Evolutionary conservation across 2,888 invertebrate species (phyloP), one percentile per base, ranked within the genome.

Genomic region (Eristalinus aeneus): DNA sequence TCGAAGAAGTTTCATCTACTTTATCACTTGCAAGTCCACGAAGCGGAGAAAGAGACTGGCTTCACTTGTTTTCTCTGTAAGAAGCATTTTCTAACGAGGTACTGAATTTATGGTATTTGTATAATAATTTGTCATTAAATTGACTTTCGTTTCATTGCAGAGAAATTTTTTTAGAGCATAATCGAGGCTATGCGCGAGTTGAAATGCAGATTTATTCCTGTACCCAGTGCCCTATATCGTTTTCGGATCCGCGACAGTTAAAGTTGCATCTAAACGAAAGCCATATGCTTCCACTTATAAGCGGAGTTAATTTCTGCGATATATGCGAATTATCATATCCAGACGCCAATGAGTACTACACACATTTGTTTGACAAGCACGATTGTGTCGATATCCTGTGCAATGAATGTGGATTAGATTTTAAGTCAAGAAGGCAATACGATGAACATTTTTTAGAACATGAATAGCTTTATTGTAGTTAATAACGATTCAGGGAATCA

Each of bases 21-120:
- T 12, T 88, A 80, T 58, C 88, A 88, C 20, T 34, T 88, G 5
- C 78, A 88, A 75, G 56, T 76, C 9, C 88, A 88, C 65, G 83
- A 80, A 34, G 58, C 74, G 5, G 60, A 74, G 36, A 75, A 75
- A 22, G 32, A 16, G 12, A 20, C 32, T 9, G 10, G 12, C 31
- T 39, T 78, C n/a, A 54, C 65, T 0, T 88, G 87, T 36, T 80
- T 73, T 9, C 80, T 76, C 31, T 87, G 88, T 46, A 75, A 78
- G 16, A 69, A 88, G 22, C 12, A 75, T 11, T 88, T 65, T 32
- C 16, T 20, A n/a, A 60, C 81, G 60, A 78, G 78, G 84, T 84
- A 67, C 58, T 5, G 16, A n/a, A 6, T 6, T 16, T 2, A 16
- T 46, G n/a, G n/a, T n/a, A n/a, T n/a, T n/a, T n/a, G n/a, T 16